These are phyloP conservation scores for Callyntrura guangdongensis DNA, from an alignment of 2,888 invertebrate species.

Conservation along the genomic window DNA sequence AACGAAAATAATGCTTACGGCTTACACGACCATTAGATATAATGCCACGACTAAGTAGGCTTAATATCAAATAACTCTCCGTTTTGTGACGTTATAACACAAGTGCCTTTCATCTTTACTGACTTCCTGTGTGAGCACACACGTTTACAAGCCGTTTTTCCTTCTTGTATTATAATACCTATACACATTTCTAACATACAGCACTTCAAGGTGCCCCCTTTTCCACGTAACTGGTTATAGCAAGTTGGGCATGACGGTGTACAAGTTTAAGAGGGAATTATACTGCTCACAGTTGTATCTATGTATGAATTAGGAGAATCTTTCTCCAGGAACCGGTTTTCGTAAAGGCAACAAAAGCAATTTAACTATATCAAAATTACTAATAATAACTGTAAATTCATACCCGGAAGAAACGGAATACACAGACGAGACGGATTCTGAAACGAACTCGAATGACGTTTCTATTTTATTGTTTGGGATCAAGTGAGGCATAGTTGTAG, in stretches of 20 bases:
- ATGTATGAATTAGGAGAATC: neutral
- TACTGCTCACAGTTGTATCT: too few species aligned
- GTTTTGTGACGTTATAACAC: neutral
- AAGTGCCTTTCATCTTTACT: conserved; percentile 26
- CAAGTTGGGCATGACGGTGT: neutral
- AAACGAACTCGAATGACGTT: neutral
- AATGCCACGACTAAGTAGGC: neutral
- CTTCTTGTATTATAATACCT: neutral
- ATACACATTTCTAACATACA: neutral
- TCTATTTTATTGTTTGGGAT: neutral
- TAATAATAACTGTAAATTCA: neutral
- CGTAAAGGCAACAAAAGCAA: neutral
- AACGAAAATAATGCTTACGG: neutral
- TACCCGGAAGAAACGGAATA: conserved; percentile 6
- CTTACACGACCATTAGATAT: conserved; percentile 28
- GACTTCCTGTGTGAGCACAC: neutral
- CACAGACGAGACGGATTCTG: neutral
- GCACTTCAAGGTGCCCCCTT: too few species aligned
- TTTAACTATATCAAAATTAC: neutral
- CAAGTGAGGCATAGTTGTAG: neutral
- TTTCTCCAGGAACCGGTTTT: neutral
- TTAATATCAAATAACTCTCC: neutral
- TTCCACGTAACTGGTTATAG: neutral
- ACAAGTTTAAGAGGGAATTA: too few species aligned
- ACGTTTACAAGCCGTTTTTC: neutral